Base-by-base conservation (phyloP, 2,888 invertebrate genomes). In the Sialis lutaria region DNA sequence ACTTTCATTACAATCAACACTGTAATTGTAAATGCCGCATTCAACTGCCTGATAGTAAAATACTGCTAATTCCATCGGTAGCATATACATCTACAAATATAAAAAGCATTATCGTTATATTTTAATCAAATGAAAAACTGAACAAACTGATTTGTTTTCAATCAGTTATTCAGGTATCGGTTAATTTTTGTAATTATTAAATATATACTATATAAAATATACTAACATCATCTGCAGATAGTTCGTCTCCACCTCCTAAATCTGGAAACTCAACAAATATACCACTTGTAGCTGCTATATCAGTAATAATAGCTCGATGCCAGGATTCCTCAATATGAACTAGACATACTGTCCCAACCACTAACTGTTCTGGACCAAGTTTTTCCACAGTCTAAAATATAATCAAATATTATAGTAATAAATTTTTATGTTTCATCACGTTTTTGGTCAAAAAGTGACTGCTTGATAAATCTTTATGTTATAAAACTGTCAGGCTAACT, bases 51-150 rank as follows among this genome's bases (percentile, higher is more conserved):
- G 65, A 53, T 70, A 70, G 58, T 67, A 70, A 56, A 69, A 70
- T 1, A 67, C 64, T 33, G 69, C 67, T 31, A 75, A 60, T 50
- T 71, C 68, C 10, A 67, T 65, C 1, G 75, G 75, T 34, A 75
- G 58, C 40, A 69, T 67, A 63, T 72, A 65, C 45, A 74, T 60
- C 75, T 75, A 58, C 6, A 63, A 61, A 9, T 48, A 22, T 22
- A 22, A 22, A 22, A 22, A 22, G 22, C 22, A 22, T 22, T 22
- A 22, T 22, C 22, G 4, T 4, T 22, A 22, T 2, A 22, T 22
- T 22, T 22, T 22, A 22, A 22, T 3, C 4, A 35, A 35, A 8
- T 35, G 8, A 35, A 35, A n/a, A 9, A 35, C 4, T 3, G n/a
- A 8, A 35, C 4, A 35, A 3, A 9, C 3, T 35, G 35, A 4